Evolutionary conservation across 2,888 invertebrate species (phyloP).

Genomic region (Drosophila picticornis): DNA sequence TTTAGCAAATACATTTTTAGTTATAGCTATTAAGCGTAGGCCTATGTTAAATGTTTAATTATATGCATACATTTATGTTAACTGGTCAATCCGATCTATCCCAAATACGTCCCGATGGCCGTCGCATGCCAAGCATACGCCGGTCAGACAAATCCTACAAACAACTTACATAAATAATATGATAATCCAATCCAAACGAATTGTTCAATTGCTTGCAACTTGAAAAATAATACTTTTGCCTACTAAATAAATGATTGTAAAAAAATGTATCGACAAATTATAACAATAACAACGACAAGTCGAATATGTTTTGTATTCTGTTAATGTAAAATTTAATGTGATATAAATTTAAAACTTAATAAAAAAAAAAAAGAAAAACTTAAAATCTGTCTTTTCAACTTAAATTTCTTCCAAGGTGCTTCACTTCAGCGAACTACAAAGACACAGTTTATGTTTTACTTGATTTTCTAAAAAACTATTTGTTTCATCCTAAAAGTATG

Average conservation of each 20-base stretch:
- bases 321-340: slow-evolving; percentile 81
- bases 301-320: slow-evolving; percentile 70
- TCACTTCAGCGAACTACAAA: background rate
- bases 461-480: background rate
- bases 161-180: background rate
- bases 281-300: slow-evolving; percentile 55
- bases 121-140: slow-evolving; percentile 48
- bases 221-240: slow-evolving; percentile 1
- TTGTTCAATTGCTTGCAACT: slow-evolving; percentile 26
- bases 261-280: slow-evolving; percentile 46
- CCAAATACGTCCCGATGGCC: slow-evolving; percentile 28
- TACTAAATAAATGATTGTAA: slow-evolving; percentile 38
- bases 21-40: slow-evolving; percentile 61
- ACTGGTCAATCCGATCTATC: slow-evolving; percentile 42
- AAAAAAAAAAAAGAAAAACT: slow-evolving; percentile 51
- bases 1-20: slow-evolving; percentile 67
- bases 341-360: slow-evolving; percentile 78
- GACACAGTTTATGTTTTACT: background rate
- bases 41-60: slow-evolving; percentile 63
- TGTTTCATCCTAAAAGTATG: background rate
- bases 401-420: background rate
- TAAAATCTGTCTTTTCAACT: slow-evolving; percentile 3
- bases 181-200: slow-evolving; percentile 26
- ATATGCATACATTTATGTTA: slow-evolving; percentile 49
- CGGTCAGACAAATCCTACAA: slow-evolving; percentile 16